A percentile compares a stretch with the other conserved stretches of the same genome.
Evolutionary conservation across 2,797 vertebrate species (phyloP).

Genomic region (Dromococcyx pavoninus): DNA sequence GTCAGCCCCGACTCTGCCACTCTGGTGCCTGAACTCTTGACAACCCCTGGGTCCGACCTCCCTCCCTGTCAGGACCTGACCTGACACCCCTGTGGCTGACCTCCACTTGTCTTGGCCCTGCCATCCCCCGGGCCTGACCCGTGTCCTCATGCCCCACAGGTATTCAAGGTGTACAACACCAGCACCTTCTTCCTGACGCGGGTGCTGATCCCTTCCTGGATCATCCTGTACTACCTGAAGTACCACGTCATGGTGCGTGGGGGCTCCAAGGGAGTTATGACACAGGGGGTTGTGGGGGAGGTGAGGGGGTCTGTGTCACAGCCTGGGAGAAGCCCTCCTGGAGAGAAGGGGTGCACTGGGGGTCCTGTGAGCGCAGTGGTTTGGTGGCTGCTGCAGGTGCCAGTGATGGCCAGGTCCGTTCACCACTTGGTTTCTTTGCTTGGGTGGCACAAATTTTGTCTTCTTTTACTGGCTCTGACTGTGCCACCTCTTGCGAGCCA

Average conservation of each 20-base stretch:
- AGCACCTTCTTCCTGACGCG: neutral
- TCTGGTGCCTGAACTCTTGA: too few relatives aligned
- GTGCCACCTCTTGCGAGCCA: fast-evolving
- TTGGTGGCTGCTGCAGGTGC: fast-evolving
- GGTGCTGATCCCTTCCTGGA: conserved; percentile 23
- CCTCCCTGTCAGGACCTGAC: too few relatives aligned
- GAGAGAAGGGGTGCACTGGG: fast-evolving
- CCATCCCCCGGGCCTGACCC: neutral
- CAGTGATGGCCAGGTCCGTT: too few relatives aligned
- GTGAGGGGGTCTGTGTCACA: fast-evolving
- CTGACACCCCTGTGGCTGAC: too few relatives aligned
- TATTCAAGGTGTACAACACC: neutral
- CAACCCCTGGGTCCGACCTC: too few relatives aligned
- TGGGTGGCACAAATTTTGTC: too few relatives aligned
- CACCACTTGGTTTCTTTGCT: fast-evolving
- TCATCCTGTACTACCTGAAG: neutral
- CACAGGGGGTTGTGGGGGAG: fast-evolving
- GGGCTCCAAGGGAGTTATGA: fast-evolving
- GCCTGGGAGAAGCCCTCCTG: fast-evolving
- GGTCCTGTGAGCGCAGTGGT: fast-evolving
- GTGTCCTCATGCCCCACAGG: neutral
- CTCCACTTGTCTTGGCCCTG: too few relatives aligned
- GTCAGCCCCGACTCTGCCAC: too few relatives aligned
- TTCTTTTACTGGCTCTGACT: neutral
- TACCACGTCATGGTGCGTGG: conserved; percentile 13